Base-by-base conservation (phyloP, 2,113 vertebrate genomes). In the Odobenus rosmarus region DNA sequence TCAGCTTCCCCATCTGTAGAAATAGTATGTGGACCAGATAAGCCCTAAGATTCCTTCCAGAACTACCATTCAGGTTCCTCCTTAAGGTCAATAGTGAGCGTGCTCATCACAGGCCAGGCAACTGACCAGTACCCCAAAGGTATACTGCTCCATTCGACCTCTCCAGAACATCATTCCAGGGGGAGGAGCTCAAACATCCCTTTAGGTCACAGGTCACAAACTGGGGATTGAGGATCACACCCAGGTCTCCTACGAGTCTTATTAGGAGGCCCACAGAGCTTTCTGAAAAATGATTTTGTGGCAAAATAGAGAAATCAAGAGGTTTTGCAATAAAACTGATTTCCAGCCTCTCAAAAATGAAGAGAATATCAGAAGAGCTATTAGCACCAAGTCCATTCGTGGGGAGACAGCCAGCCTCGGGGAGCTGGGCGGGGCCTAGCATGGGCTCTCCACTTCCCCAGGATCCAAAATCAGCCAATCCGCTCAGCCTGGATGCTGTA, bases 111-210 rank as follows among this genome's bases (percentile, higher is more conserved):
- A 49, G 55, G 28, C 21, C 82, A 1, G 18, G 71, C 59, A 33
- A 1, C 13, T 26, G 10, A n/a, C 36, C 19, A 1, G 33, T 21
- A 3, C 23, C 62, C 0, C 0, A 3, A 33, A 4, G 0, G 5
- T 3, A 10, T 0, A 23, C 55, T 6, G n/a, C 49, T n/a, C 39
- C 39, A 1, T 16, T 19, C 0, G 7, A 8, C 57, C 19, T n/a
- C 67, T 26, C 74, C 15, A 11, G 64, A 74, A 0, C 1, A 33
- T n/a, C 18, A 0, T 12, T 42, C 28, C n/a, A 16, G 24, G 18
- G 16, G 67, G 21, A 57, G 36, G 67, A 36, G 1, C 36, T 18
- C 3, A 0, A 21, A 18, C 18, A 26, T 26, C 76, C 42, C 51
- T 36, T 24, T 21, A 74, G 80, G 46, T 84, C 88, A 49, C 53